These are phyloP conservation scores for Adelosebastes latens DNA, from an alignment of 2,797 vertebrate species.

Conservation along the genomic window DNA sequence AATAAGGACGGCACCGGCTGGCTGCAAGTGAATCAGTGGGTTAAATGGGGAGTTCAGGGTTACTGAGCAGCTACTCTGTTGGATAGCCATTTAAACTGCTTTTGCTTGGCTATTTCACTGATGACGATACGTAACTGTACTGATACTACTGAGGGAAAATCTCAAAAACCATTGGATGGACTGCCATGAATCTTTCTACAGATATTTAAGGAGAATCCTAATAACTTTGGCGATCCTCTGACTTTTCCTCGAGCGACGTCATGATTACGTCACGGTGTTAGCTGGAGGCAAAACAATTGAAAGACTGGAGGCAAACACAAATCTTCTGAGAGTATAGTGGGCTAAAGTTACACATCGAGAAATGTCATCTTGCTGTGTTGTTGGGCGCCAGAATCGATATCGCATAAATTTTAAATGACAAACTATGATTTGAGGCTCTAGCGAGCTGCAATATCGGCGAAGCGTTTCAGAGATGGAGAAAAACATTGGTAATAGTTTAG, in stretches of 20 bases:
- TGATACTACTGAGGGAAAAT: not conserved
- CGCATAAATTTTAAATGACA: too few species aligned
- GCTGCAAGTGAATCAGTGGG: not conserved
- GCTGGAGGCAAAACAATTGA: too few species aligned
- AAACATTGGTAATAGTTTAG: too few species aligned
- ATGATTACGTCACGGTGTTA: not conserved
- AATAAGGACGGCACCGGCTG: not conserved
- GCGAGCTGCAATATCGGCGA: too few species aligned
- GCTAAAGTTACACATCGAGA: too few species aligned
- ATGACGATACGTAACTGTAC: not conserved
- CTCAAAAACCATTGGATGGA: not conserved
- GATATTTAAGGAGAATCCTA: too few species aligned
- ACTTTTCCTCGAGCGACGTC: not conserved
- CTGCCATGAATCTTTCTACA: not conserved
- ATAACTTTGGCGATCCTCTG: not conserved
- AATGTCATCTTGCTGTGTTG: too few species aligned
- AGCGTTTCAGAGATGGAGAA: accelerated
- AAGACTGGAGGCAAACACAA: too few species aligned
- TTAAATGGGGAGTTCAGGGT: constrained; percentile 10
- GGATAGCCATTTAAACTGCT: not conserved
- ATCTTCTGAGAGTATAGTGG: too few species aligned
- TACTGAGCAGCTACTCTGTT: not conserved
- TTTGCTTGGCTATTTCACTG: not conserved
- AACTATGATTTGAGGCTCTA: too few species aligned
- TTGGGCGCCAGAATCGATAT: too few species aligned